phyloP scores from a whole-genome alignment of 2,888 invertebrate genomes.

The Drymonia ruficornis region DNA sequence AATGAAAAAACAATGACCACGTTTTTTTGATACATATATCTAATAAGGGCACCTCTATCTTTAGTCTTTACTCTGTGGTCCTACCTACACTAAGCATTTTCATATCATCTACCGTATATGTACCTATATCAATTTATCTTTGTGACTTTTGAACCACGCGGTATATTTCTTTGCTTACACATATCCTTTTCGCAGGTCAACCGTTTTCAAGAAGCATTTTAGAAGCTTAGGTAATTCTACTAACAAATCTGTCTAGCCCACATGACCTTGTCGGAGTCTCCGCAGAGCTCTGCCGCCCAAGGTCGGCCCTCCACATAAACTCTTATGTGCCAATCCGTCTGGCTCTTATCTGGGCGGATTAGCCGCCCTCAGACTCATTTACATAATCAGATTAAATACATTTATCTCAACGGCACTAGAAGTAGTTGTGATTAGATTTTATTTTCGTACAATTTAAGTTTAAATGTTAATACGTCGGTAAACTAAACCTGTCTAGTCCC shows the following conservation, averaged over 20 bases:
- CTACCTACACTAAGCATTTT: no score
- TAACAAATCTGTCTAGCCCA: no score
- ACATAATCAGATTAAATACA: conserved; percentile 43
- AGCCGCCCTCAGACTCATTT: conserved; percentile 33
- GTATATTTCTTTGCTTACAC: no score
- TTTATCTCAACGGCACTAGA: conserved; percentile 38
- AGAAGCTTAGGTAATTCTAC: no score
- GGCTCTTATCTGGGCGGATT: conserved; percentile 37
- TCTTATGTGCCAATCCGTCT: conserved; percentile 48
- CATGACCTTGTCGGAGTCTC: not conserved
- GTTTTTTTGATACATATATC: no score
- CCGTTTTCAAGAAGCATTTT: not conserved
- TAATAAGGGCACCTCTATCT: no score
- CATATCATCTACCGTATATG: no score
- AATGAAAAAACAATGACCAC: no score
- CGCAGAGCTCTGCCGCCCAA: conserved; percentile 16
- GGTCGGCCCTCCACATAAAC: conserved; percentile 36
- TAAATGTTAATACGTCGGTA: not conserved
- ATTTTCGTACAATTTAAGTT: not conserved
- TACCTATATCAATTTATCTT: no score
- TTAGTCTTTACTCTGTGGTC: no score
- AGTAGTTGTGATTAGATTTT: not conserved
- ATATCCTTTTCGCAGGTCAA: no score
- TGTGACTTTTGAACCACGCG: no score
- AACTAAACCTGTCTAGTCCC: not conserved